Conservation (phyloP, 2,113 vertebrate species). For the Genyomyrus donnyi region DNA sequence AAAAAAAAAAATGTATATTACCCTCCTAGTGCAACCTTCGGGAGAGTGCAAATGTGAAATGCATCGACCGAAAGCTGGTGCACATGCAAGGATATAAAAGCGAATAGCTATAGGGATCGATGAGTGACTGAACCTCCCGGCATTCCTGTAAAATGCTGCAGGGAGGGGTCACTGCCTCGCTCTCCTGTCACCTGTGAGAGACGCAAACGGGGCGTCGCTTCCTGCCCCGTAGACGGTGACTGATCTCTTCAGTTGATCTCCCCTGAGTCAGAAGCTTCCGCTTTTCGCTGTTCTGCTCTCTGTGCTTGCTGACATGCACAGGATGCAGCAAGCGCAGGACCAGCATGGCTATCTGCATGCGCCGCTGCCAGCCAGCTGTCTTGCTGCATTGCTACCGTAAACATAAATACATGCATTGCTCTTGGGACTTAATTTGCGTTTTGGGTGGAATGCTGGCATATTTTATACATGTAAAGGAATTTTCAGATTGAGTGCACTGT, state of each 20-base stretch:
- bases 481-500: background rate
- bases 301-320: background rate
- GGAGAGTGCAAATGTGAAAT: background rate
- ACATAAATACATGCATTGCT: background rate
- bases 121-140: background rate
- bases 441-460: background rate
- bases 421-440: background rate
- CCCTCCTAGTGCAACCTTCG: background rate
- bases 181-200: background rate
- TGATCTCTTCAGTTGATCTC: conserved; percentile 11
- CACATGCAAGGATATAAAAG: background rate
- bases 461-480: background rate
- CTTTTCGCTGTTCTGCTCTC: background rate
- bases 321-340: background rate
- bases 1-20: background rate
- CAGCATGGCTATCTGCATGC: background rate
- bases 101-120: background rate
- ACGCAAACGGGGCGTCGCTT: background rate
- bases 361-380: background rate
- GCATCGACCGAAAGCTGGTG: background rate
- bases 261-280: conserved; percentile 2
- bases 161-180: background rate
- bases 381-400: background rate
- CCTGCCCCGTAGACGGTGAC: background rate
- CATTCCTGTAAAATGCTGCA: background rate